Evolutionary conservation across 2,888 invertebrate species (phyloP).

Genomic region (Clitarchus hookeri): DNA sequence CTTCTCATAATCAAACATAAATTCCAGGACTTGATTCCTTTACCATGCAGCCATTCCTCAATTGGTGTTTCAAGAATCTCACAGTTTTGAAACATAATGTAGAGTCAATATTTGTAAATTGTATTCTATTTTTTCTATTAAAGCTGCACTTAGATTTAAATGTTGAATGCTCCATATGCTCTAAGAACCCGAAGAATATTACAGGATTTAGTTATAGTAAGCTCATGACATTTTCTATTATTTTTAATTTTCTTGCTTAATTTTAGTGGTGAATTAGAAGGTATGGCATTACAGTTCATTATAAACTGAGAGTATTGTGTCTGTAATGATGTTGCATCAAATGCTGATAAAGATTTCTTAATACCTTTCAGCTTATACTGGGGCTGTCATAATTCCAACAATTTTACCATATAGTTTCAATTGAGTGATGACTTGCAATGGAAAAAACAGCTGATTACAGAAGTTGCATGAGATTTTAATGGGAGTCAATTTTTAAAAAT

Average conservation of each 20-base stretch:
- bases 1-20: not conserved
- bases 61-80: not conserved
- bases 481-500: too few species aligned
- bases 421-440: not conserved
- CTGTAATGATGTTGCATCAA: not conserved
- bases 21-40: not conserved
- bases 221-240: not conserved
- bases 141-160: not conserved
- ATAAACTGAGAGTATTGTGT: not conserved
- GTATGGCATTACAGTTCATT: not conserved
- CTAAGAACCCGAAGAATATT: not conserved
- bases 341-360: not conserved
- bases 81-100: not conserved
- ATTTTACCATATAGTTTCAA: not conserved
- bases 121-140: conserved; percentile 10
- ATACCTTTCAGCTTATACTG: not conserved
- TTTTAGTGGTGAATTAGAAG: conserved; percentile 1
- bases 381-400: not conserved
- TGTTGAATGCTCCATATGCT: not conserved
- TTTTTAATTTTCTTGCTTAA: not conserved
- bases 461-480: not conserved
- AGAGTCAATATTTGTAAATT: not conserved
- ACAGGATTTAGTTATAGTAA: not conserved
- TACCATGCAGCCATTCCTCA: not conserved
- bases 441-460: not conserved